phyloP scores from a whole-genome alignment of 2,113 vertebrate genomes.

The Felis catus region F.catus_Fca126_mat1.0 CM031424.1:57032001-57032500 shows the following conservation, averaged over 20 bases:
- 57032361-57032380: constrained; percentile 16
- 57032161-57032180: neutral
- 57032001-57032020: constrained; percentile 34
- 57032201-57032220: neutral
- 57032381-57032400: constrained; percentile 35
- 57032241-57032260: constrained; percentile 7
- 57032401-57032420: neutral
- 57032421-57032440: neutral
- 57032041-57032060: constrained; percentile 60
- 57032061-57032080: constrained; percentile 61
- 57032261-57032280: neutral
- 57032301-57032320: neutral
- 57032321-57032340: neutral
- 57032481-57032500: constrained; percentile 83
- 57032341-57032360: constrained; percentile 9
- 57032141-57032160: neutral
- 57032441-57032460: constrained; percentile 64
- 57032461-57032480: constrained; percentile 87
- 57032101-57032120: constrained; percentile 56
- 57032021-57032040: constrained; percentile 29
- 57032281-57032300: neutral
- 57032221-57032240: neutral
- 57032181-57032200: neutral
- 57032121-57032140: constrained; percentile 1
- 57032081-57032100: constrained; percentile 39